These are phyloP conservation scores for Neopipo cinnamomea DNA, from an alignment of 2,113 vertebrate species.

Conservation along the genomic window DNA sequence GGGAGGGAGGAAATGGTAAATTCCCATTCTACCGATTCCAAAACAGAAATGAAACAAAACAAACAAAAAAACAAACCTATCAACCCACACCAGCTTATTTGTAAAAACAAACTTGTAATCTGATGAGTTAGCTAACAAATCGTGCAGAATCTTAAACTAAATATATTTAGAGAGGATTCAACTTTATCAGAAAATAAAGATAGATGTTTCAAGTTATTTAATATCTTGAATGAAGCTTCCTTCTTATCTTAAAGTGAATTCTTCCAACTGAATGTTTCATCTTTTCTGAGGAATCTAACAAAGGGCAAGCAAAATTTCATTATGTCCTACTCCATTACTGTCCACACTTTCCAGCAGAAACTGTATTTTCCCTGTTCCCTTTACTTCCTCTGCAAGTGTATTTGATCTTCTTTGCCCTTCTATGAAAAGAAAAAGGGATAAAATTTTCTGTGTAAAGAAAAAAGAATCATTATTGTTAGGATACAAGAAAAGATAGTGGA, in stretches of 20 bases:
- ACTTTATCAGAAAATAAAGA: background rate
- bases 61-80: background rate
- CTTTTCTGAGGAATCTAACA: background rate
- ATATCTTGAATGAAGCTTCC: background rate
- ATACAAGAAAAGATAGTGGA: background rate
- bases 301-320: background rate
- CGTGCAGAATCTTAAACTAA: background rate
- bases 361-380: background rate
- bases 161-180: background rate
- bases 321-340: background rate
- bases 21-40: background rate
- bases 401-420: background rate
- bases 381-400: background rate
- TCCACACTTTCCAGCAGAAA: background rate
- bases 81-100: background rate
- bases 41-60: background rate
- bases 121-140: background rate
- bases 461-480: background rate
- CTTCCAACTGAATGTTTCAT: background rate
- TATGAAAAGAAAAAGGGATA: background rate
- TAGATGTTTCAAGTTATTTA: background rate
- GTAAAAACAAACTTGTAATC: background rate
- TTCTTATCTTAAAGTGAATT: background rate
- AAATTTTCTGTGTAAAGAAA: background rate
- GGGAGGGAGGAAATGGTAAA: background rate